Base-by-base conservation (phyloP, 2,888 invertebrate species). In the Athalia cordata region DNA sequence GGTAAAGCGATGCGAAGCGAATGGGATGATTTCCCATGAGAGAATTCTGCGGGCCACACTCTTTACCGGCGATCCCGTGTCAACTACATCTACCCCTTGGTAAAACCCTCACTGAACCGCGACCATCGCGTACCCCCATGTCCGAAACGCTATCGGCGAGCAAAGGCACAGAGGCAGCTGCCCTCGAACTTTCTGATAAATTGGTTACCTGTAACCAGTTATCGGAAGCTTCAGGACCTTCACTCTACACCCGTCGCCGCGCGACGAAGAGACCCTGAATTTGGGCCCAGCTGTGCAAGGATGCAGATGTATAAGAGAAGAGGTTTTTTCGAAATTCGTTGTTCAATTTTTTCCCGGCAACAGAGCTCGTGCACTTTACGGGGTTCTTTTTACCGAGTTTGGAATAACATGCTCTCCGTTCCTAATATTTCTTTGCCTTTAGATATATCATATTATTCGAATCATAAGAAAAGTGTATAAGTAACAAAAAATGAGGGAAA, bases 21-120 rank as follows among this genome's bases (percentile, higher is more conserved):
- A 61, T 61, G 75, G 75, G 64, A 75, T 75, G 75, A 75, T 75
- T 75, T 75, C 75, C 75, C 75, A 50, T 4, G 72, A 72, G 75
- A 62, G 62, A 62, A 62, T 15, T 75, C 50, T 62, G 49, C 47
- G 62, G 29, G 29, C 29, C 75, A 50, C 75, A 75, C 64, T 75
- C 75, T 75, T 75, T 57, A 49, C 49, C 62, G 50, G 50, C 62
- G 75, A 64, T 62, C 75, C 64, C 61, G 50, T 64, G 75, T 75
- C 75, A 64, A 75, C 62, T 64, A 29, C 29, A 29, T 29, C 29
- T 29, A 75, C 62, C 75, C 61, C 43, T 57, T 47, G 57, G 9
- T 45, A 7, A 43, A 68, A 68, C 72, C 72, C 59, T 72, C 47
- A 50, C 29, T 8, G 13, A 29, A 15, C 13, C 62, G 13, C 15